Evolutionary conservation across 1,140 invertebrate species (phyloP).

Genomic region (Ditylenchus dipsaci): DNA sequence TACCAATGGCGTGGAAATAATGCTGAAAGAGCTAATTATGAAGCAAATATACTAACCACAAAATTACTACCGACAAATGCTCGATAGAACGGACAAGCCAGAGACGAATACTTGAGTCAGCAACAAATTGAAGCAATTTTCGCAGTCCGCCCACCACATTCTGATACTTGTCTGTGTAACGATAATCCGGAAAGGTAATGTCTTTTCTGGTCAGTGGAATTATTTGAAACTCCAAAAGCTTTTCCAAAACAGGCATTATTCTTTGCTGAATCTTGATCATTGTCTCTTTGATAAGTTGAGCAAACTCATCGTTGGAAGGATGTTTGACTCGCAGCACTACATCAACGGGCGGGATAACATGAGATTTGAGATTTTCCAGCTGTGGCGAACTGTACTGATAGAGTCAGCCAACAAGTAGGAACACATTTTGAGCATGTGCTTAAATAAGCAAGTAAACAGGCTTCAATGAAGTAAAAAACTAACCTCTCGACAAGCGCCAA

Average conservation of each 20-base stretch:
- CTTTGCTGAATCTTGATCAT: constrained; percentile 21
- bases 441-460: background rate
- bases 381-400: constrained; percentile 36
- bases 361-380: constrained; percentile 23
- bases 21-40: constrained; percentile 22
- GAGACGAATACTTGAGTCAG: constrained; percentile 14
- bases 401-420: constrained; percentile 25
- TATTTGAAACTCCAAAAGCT: constrained; percentile 7
- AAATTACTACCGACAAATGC: constrained; percentile 21
- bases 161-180: constrained; percentile 16
- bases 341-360: constrained; percentile 29
- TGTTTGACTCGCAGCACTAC: constrained; percentile 4
- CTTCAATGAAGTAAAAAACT: background rate
- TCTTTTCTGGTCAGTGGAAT: constrained; percentile 12
- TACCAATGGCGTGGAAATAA: constrained; percentile 34
- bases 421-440: constrained; percentile 33
- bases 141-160: constrained; percentile 16
- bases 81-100: constrained; percentile 20
- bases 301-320: constrained; percentile 4
- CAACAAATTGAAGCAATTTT: constrained; percentile 9
- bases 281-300: constrained; percentile 12
- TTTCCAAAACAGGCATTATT: constrained; percentile 4
- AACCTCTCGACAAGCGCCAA: constrained; percentile 14
- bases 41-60: background rate
- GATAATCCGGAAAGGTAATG: constrained; percentile 15